phyloP scores from a whole-genome alignment of 1,140 invertebrate genomes.

The Daktulosphaira vitifoliae region DNA sequence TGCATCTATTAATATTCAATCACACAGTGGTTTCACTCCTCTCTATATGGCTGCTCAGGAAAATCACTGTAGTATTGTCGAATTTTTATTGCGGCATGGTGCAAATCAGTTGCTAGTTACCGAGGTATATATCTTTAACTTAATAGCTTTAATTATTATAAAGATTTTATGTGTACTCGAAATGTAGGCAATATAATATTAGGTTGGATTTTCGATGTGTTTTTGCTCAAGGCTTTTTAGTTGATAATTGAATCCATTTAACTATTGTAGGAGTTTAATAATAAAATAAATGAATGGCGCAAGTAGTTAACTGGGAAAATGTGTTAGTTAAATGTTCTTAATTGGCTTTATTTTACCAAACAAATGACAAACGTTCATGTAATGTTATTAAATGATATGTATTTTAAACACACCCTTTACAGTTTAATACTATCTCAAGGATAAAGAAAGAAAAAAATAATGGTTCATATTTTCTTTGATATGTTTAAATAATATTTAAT shows the following conservation, averaged over 20 bases:
- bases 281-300: background rate
- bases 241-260: conserved; percentile 16
- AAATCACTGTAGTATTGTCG: conserved; percentile 91
- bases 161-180: no score
- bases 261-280: conserved; percentile 17
- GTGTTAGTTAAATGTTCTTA: conserved; percentile 19
- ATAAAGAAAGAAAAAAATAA: no score
- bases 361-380: conserved; percentile 8
- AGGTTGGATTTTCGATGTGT: conserved; percentile 1
- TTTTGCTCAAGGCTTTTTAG: background rate
- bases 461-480: no score
- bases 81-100: conserved; percentile 81
- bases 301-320: background rate
- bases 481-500: no score
- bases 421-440: no score
- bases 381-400: background rate
- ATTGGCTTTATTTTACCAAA: conserved; percentile 13
- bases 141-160: background rate
- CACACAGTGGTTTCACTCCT: conserved; percentile 95
- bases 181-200: no score
- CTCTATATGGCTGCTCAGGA: conserved; percentile 99
- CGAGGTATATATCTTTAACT: conserved; percentile 55
- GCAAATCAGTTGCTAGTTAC: conserved; percentile 95
- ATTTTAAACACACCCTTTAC: background rate
- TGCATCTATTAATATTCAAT: conserved; percentile 93